Percentiles rank a stretch among this genome's conserved stretches.
Conservation (phyloP, 2,888 invertebrate genomes). For the Aricia artaxerxes region DNA sequence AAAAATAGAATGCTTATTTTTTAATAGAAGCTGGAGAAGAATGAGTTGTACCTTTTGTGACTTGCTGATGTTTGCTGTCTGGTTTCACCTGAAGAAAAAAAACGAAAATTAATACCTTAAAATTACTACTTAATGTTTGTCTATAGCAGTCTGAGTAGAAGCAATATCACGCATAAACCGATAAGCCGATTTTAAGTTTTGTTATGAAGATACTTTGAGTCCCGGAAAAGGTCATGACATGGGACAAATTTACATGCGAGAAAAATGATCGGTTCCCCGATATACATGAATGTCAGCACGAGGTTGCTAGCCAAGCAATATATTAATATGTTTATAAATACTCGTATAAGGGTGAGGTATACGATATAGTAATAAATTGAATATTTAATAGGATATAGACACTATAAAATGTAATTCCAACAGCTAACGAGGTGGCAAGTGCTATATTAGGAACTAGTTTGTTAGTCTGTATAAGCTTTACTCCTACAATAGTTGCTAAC, state of each 20-base stretch:
- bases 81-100: conserved; percentile 20
- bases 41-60: background rate
- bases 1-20: background rate
- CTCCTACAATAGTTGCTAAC: background rate
- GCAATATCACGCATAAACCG: background rate
- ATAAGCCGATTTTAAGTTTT: background rate
- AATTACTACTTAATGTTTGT: background rate
- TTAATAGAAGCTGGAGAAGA: background rate
- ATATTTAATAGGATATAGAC: background rate
- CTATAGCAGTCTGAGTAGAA: background rate
- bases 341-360: background rate
- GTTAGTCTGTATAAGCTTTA: background rate
- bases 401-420: background rate
- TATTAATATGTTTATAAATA: too few species aligned
- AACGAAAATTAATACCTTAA: background rate
- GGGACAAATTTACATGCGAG: background rate
- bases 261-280: background rate
- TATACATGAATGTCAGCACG: background rate
- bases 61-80: conserved; percentile 14
- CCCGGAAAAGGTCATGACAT: background rate
- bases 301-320: too few species aligned
- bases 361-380: background rate
- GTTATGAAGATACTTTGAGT: background rate
- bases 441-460: background rate
- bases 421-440: background rate